Conservation (phyloP, 2,797 vertebrate genomes). For the Rhinatrema bivittatum region DNA sequence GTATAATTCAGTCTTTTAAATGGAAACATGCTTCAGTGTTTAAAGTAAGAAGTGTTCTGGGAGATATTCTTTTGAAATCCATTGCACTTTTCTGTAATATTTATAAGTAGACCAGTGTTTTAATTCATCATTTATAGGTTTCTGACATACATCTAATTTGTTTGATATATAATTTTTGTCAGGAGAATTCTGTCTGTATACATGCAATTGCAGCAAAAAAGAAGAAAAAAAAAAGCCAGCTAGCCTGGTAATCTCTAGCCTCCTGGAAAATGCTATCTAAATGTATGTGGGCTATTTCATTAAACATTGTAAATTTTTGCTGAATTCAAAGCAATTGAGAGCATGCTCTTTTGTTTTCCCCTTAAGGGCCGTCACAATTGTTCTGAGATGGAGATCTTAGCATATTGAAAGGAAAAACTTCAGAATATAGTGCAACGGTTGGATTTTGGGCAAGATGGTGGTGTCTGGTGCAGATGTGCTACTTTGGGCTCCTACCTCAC, state of each 20-base stretch:
- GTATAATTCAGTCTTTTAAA: conserved; percentile 39
- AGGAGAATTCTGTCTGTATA: conserved; percentile 30
- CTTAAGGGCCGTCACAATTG: no score
- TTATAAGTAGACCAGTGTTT: conserved; percentile 41
- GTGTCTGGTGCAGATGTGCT: no score
- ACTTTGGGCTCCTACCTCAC: no score
- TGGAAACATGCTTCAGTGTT: conserved; percentile 15
- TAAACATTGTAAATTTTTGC: conserved; percentile 5
- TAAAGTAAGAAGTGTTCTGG: conserved; percentile 23
- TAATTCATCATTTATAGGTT: conserved; percentile 46
- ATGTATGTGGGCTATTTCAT: background rate
- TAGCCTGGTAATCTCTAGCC: conserved; percentile 10
- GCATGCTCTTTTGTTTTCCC: conserved; percentile 1
- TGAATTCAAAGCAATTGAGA: conserved; percentile 9
- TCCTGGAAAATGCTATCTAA: conserved; percentile 12
- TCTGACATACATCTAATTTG: conserved; percentile 41
- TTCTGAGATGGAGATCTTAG: no score
- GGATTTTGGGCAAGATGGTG: no score
- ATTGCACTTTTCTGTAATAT: conserved; percentile 38
- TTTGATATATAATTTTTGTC: conserved; percentile 39
- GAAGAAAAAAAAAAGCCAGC: conserved; percentile 18
- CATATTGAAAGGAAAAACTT: no score
- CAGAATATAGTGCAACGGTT: no score
- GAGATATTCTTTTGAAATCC: conserved; percentile 32
- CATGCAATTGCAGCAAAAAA: conserved; percentile 25